phyloP scores from a whole-genome alignment of 2,113 vertebrate species.

The Pangasianodon hypophthalmus region DNA sequence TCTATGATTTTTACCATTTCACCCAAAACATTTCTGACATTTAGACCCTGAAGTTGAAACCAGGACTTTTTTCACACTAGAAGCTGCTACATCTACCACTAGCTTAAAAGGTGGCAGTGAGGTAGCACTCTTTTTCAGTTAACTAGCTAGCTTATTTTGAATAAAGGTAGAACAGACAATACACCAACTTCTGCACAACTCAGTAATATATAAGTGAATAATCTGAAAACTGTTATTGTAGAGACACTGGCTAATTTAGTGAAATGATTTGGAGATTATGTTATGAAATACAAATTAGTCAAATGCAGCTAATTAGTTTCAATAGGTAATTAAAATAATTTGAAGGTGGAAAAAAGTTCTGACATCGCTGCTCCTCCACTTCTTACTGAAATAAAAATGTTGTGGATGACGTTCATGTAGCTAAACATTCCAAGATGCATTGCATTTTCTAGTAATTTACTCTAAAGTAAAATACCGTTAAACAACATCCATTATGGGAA shows the following conservation, averaged over 20 bases:
- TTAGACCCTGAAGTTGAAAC: neutral
- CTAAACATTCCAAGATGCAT: neutral
- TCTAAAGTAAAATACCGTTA: neutral
- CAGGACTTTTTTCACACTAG: no score
- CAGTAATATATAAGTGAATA: neutral
- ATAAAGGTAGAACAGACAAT: no score
- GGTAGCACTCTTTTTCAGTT: no score
- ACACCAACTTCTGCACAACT: no score
- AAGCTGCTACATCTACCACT: neutral
- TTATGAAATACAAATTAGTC: neutral
- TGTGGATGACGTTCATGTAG: neutral
- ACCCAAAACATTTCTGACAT: neutral
- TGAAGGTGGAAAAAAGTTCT: neutral
- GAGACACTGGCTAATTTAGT: neutral
- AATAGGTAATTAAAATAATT: neutral
- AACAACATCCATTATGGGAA: neutral
- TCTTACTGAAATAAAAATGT: neutral
- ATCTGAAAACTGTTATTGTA: neutral
- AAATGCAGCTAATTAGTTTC: neutral
- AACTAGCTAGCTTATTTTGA: no score
- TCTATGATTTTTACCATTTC: neutral
- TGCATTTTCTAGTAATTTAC: neutral
- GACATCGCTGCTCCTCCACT: neutral
- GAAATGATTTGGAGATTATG: neutral
- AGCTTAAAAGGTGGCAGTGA: no score